Percentiles rank a stretch among this genome's conserved stretches.
Evolutionary conservation across 2,888 invertebrate genomes (phyloP).

Genomic region (Myopa testacea): DNA sequence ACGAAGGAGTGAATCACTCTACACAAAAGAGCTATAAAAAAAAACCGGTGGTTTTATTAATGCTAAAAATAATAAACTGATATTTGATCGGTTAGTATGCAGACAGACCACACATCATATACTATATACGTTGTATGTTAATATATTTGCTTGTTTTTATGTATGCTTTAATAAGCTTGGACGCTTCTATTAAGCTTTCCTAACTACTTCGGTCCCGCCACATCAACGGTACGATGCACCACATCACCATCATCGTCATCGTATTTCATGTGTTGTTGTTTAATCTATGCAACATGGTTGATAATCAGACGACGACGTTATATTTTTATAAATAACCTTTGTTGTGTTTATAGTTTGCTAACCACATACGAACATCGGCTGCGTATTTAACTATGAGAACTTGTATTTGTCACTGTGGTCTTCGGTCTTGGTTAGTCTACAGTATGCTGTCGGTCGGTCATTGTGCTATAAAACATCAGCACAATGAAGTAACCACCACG

Average conservation of each 20-base stretch:
- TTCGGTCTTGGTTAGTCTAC: not conserved
- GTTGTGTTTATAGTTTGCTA: not conserved
- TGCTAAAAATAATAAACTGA: constrained; percentile 7
- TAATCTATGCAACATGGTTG: not conserved
- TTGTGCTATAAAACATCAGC: constrained; percentile 7
- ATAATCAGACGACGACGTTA: not conserved
- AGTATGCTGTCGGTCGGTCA: not conserved
- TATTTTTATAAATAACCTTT: not conserved
- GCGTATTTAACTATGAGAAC: no score
- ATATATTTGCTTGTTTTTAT: not conserved
- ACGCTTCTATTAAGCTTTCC: not conserved
- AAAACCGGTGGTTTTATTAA: not conserved
- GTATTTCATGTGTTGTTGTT: not conserved
- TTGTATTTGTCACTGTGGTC: not conserved
- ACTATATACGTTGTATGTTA: not conserved
- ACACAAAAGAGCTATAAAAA: not conserved
- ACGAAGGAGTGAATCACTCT: not conserved
- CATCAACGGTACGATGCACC: not conserved
- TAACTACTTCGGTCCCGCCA: not conserved
- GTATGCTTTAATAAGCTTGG: not conserved
- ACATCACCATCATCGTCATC: constrained; percentile 13
- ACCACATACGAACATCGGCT: not conserved
- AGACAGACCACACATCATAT: not conserved
- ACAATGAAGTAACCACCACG: not conserved
- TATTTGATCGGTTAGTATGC: not conserved